These are phyloP conservation scores for Heliconius melpomene DNA, from an alignment of 1,140 invertebrate species.

Conservation along the genomic window DNA sequence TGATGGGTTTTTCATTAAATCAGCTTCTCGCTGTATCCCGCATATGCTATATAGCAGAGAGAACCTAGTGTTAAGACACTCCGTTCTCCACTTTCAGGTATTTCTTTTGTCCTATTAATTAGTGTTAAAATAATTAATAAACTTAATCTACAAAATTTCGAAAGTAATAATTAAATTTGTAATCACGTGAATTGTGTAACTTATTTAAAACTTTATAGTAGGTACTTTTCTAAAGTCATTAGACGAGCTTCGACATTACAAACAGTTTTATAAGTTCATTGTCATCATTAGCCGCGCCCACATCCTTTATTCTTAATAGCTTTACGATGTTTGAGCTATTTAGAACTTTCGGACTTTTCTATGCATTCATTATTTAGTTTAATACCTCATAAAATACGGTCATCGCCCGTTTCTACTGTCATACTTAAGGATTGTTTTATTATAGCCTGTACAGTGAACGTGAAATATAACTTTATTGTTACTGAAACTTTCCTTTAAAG, in stretches of 20 bases:
- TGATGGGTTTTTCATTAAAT: too few relatives aligned
- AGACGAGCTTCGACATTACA: not conserved
- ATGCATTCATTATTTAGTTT: conserved; percentile 36
- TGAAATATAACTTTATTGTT: conserved; percentile 50
- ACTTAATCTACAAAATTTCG: too few relatives aligned
- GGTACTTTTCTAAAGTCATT: conserved; percentile 14
- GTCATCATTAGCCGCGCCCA: conserved; percentile 32
- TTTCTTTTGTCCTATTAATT: too few relatives aligned
- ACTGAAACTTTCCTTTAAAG: conserved; percentile 30
- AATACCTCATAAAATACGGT: conserved; percentile 33
- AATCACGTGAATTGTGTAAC: not conserved
- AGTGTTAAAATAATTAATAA: too few relatives aligned
- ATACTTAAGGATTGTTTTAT: conserved; percentile 41
- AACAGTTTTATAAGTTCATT: conserved; percentile 38
- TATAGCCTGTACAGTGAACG: conserved; percentile 38
- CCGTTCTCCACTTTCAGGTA: too few relatives aligned
- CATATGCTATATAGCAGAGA: too few relatives aligned
- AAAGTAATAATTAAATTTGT: not conserved
- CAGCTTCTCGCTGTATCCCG: too few relatives aligned
- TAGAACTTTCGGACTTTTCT: conserved; percentile 32
- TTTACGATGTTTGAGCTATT: conserved; percentile 30
- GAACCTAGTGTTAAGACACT: too few relatives aligned
- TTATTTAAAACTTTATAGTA: not conserved
- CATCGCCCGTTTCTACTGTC: conserved; percentile 25
- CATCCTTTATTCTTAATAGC: conserved; percentile 32